phyloP scores from a whole-genome alignment of 2,113 vertebrate genomes.

The Chiloscyllium plagiosum region DNA sequence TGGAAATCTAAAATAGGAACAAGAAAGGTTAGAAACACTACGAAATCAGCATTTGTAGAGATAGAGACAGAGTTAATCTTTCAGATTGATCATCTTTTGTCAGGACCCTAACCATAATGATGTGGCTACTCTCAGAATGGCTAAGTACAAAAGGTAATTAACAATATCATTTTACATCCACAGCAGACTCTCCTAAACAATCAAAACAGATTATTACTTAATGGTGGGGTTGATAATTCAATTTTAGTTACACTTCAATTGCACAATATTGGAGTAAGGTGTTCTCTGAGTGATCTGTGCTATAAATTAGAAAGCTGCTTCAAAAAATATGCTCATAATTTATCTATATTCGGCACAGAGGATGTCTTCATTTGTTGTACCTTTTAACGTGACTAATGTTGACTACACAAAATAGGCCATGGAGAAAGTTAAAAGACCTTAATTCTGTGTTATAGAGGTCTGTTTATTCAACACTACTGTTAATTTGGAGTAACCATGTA shows the following conservation, averaged over 20 bases:
- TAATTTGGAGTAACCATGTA: neutral
- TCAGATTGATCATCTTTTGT: neutral
- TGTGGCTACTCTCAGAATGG: neutral
- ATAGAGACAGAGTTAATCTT: neutral
- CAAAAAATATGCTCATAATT: neutral
- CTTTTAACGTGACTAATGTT: neutral
- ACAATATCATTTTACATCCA: neutral
- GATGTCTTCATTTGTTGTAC: neutral
- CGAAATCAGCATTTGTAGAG: neutral
- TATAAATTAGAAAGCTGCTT: neutral
- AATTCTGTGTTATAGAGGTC: neutral
- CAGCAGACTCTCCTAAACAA: neutral
- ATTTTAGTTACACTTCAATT: neutral
- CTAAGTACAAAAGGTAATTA: neutral
- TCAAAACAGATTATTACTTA: neutral
- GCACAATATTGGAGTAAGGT: neutral
- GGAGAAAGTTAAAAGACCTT: neutral
- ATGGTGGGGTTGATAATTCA: neutral
- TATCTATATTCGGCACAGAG: neutral
- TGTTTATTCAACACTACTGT: slow-evolving; percentile 4
- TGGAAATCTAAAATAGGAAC: neutral
- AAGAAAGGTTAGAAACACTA: neutral
- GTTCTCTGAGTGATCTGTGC: neutral
- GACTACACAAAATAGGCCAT: neutral
- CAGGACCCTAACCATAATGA: neutral